Evolutionary conservation across 2,797 vertebrate genomes (phyloP).

Genomic region (Sebastes itinus): DNA sequence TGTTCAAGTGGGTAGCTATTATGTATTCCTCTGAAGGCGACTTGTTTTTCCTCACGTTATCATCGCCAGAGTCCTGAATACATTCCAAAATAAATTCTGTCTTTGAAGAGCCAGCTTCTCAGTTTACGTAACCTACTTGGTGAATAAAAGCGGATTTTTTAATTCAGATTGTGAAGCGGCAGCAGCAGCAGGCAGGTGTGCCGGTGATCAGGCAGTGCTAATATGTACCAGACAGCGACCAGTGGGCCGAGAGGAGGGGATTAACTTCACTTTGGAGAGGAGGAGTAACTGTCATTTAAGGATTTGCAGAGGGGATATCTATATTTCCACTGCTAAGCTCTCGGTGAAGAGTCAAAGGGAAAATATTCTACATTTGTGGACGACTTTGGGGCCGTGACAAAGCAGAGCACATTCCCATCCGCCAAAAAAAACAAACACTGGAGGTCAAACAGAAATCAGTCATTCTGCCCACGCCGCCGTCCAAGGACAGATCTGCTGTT

Average conservation of each 20-base stretch:
- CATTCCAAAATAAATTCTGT: conserved; percentile 17
- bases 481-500: conserved; percentile 34
- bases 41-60: conserved; percentile 26
- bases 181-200: conserved; percentile 41
- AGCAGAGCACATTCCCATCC: background rate
- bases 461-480: conserved; percentile 20
- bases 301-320: conserved; percentile 67
- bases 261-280: conserved; percentile 66
- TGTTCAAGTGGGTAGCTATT: conserved; percentile 2
- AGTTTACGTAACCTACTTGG: conserved; percentile 40
- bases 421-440: background rate
- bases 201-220: conserved; percentile 51
- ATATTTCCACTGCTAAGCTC: conserved; percentile 59
- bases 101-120: conserved; percentile 30
- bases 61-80: background rate
- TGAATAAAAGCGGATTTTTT: conserved; percentile 40
- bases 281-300: conserved; percentile 58
- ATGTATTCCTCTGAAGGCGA: conserved; percentile 14
- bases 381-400: conserved; percentile 22
- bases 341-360: conserved; percentile 39
- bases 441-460: conserved; percentile 47
- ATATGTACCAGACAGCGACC: conserved; percentile 50
- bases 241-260: conserved; percentile 55
- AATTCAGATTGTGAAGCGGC: conserved; percentile 27
- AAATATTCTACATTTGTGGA: conserved; percentile 19